These are phyloP conservation scores for Otolemur garnettii DNA, from an alignment of 2,113 vertebrate species.

Conservation along the genomic window DNA sequence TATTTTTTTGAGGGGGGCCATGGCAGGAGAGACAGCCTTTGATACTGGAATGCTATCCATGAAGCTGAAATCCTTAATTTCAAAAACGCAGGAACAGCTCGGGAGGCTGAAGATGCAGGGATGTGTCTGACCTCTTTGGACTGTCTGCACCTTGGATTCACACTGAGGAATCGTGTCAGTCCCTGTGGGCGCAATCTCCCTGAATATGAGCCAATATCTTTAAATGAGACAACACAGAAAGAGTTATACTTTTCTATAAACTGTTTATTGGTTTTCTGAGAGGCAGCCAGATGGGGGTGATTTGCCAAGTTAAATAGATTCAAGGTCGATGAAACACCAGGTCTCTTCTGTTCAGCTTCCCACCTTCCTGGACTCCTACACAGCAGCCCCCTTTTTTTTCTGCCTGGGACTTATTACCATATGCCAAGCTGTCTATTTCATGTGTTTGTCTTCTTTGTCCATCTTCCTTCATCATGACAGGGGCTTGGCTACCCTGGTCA, in stretches of 20 bases:
- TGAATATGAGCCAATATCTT: constrained; percentile 60
- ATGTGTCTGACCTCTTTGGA: neutral
- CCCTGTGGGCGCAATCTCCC: constrained; percentile 60
- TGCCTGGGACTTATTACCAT: neutral
- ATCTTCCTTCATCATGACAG: neutral
- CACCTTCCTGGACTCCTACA: neutral
- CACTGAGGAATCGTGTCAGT: neutral
- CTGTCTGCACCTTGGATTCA: neutral
- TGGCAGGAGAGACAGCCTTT: neutral
- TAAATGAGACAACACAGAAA: constrained; percentile 70
- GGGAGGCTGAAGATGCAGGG: neutral
- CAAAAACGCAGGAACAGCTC: neutral
- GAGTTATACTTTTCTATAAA: constrained; percentile 75
- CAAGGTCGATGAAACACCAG: constrained; percentile 48
- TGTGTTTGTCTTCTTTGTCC: neutral
- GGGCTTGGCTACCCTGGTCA: neutral
- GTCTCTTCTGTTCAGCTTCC: constrained; percentile 34
- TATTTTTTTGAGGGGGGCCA: neutral
- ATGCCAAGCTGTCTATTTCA: constrained; percentile 22
- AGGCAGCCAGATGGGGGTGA: constrained; percentile 78
- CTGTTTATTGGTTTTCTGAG: constrained; percentile 67
- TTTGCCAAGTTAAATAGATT: constrained; percentile 80
- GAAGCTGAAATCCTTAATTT: neutral
- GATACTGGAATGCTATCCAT: neutral
- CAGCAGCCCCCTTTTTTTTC: neutral